A percentile compares a stretch with the other conserved stretches of the same genome.
These are phyloP conservation scores for Coleophora deauratella DNA, from an alignment of 2,888 invertebrate species.

Conservation along the genomic window DNA sequence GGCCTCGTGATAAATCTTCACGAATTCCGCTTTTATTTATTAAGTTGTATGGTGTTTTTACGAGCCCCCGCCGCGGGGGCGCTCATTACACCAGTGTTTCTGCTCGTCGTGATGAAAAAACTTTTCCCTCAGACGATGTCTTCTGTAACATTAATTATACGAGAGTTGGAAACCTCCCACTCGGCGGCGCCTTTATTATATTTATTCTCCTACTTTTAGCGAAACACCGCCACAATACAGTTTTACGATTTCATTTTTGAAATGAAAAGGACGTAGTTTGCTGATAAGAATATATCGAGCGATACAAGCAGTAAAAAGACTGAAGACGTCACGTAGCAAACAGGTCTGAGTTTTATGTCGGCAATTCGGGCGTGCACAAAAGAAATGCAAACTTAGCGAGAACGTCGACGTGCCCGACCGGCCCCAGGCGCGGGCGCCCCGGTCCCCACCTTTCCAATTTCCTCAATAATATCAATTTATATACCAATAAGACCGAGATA, in stretches of 20 bases:
- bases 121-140: slow-evolving; percentile 56
- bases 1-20: slow-evolving; percentile 64
- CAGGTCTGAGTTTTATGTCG: slow-evolving; percentile 66
- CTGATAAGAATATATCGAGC: slow-evolving; percentile 63
- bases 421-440: slow-evolving; percentile 18
- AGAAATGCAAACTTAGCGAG: slow-evolving; percentile 62
- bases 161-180: slow-evolving; percentile 41
- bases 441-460: slow-evolving; percentile 14
- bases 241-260: slow-evolving; percentile 56
- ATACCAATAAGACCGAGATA: not conserved
- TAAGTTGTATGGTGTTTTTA: slow-evolving; percentile 72
- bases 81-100: slow-evolving; percentile 57
- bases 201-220: slow-evolving; percentile 33
- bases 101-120: slow-evolving; percentile 62
- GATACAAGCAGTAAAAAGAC: slow-evolving; percentile 60
- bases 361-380: slow-evolving; percentile 70
- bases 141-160: slow-evolving; percentile 70
- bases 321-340: slow-evolving; percentile 65
- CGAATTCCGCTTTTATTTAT: slow-evolving; percentile 69
- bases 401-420: slow-evolving; percentile 40
- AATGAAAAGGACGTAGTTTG: slow-evolving; percentile 40
- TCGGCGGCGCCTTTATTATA: slow-evolving; percentile 25
- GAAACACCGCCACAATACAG: slow-evolving; percentile 34
- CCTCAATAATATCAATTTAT: slow-evolving; percentile 8
- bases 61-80: slow-evolving; percentile 60